phyloP scores from a whole-genome alignment of 2,888 invertebrate species.

The Polyommatus icarus region DNA sequence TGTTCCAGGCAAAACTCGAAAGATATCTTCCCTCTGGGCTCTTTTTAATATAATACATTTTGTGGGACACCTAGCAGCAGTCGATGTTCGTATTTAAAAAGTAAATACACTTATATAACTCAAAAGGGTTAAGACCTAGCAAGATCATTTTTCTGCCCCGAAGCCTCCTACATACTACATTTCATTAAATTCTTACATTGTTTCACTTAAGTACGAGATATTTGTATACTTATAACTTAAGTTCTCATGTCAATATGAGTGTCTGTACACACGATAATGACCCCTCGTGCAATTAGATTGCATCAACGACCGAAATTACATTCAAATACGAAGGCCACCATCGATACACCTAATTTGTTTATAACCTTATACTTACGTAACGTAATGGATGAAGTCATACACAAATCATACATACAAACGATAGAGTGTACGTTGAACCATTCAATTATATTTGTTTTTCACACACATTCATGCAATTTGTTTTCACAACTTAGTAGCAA shows the following conservation, averaged over 20 bases:
- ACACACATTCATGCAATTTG: background rate
- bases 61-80: too few species aligned
- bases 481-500: background rate
- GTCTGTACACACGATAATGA: background rate
- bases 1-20: too few species aligned
- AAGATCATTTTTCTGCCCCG: too few species aligned
- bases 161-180: too few species aligned
- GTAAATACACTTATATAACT: too few species aligned
- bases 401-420: background rate
- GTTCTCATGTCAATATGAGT: background rate
- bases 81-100: too few species aligned
- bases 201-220: too few species aligned
- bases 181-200: too few species aligned
- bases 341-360: background rate
- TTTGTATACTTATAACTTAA: too few species aligned
- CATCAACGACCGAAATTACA: background rate
- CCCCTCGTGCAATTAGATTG: background rate
- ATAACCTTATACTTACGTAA: conserved; percentile 6
- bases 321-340: conserved; percentile 10
- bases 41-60: too few species aligned
- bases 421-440: background rate
- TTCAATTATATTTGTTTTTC: background rate
- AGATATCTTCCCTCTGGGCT: too few species aligned
- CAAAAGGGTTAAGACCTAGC: too few species aligned
- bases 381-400: conserved; percentile 22